These are phyloP conservation scores for Galagoides demidoff DNA, from an alignment of 2,797 vertebrate genomes.

Conservation along the genomic window DNA sequence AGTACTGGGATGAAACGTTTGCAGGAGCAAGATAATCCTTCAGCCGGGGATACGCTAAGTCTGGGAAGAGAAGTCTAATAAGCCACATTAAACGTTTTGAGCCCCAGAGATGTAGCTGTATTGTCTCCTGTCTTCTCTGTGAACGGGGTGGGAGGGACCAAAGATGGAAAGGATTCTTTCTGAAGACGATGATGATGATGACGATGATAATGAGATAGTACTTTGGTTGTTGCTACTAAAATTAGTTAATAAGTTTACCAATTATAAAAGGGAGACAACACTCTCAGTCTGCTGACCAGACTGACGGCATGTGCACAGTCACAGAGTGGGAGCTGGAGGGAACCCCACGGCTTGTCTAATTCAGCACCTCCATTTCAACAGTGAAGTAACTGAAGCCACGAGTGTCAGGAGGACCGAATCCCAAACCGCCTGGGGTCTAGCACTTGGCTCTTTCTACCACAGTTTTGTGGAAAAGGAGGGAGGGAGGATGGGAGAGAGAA, in stretches of 20 bases:
- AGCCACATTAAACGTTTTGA: not conserved
- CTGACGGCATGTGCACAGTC: not conserved
- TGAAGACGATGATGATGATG: not conserved
- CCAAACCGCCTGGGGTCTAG: not conserved
- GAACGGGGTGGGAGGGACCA: not conserved
- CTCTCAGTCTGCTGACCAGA: not conserved
- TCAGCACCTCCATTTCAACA: not conserved
- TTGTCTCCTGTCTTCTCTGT: too few relatives aligned
- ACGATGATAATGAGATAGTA: not conserved
- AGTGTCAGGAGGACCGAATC: not conserved
- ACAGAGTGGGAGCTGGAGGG: not conserved
- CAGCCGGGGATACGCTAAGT: not conserved
- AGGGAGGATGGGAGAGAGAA: not conserved
- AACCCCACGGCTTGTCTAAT: not conserved
- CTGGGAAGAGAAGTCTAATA: not conserved
- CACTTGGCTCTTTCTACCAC: not conserved
- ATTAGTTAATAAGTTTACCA: not conserved
- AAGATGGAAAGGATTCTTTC: not conserved
- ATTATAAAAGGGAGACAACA: not conserved
- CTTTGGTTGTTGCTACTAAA: not conserved
- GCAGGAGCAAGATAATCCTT: not conserved
- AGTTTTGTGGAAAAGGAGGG: not conserved
- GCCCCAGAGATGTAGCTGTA: not conserved
- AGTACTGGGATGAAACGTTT: too few relatives aligned
- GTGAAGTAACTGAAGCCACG: not conserved